These are phyloP conservation scores for Lithosia quadra DNA, from an alignment of 2,888 invertebrate genomes.

Conservation along the genomic window DNA sequence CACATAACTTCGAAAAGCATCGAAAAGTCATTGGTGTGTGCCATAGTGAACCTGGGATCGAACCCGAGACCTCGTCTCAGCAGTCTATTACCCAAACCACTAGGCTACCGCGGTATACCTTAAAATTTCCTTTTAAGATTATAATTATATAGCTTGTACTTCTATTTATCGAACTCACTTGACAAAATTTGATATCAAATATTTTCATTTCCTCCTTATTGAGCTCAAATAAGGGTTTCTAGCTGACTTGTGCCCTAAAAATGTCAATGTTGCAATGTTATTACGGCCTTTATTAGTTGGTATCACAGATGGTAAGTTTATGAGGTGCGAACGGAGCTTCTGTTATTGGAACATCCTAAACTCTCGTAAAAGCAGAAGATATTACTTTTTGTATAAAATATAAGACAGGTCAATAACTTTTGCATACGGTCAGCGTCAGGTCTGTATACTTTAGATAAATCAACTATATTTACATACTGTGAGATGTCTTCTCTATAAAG, in stretches of 20 bases:
- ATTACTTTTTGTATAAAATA: conserved; percentile 12
- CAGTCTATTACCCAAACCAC: no score
- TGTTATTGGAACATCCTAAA: conserved; percentile 16
- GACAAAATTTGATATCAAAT: background rate
- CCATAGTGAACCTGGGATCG: no score
- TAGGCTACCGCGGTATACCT: no score
- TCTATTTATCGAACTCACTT: background rate
- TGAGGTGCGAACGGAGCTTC: conserved; percentile 10
- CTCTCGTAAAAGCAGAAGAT: conserved; percentile 6
- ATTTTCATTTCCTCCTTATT: background rate
- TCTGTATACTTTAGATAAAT: conserved; percentile 9
- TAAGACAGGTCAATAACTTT: conserved; percentile 11
- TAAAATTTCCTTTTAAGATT: background rate
- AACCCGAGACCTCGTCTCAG: no score
- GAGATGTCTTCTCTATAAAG: background rate
- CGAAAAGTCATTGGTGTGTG: no score
- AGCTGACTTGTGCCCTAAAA: conserved; percentile 11
- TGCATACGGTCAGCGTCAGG: conserved; percentile 2
- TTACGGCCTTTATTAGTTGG: conserved; percentile 21
- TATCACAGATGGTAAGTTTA: conserved; percentile 18
- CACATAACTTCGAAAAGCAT: no score
- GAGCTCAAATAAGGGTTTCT: conserved; percentile 6
- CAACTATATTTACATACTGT: background rate
- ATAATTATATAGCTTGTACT: background rate
- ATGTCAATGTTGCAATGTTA: conserved; percentile 15